Evolutionary conservation across 2,888 invertebrate species (phyloP), one percentile per base, ranked within the genome.

Genomic region (Lymantria monacha): DNA sequence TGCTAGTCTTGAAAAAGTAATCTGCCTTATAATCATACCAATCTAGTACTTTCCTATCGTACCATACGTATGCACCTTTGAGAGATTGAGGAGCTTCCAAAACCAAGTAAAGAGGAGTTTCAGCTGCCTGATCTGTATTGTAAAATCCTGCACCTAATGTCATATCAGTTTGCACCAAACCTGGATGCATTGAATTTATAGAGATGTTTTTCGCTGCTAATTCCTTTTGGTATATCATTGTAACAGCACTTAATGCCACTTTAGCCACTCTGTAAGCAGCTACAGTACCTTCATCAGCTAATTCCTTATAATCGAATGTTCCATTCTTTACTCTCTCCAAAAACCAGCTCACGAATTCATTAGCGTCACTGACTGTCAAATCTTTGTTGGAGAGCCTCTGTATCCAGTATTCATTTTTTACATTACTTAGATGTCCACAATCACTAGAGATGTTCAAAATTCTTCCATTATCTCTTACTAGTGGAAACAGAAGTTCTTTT

Each of bases 111-210:
- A 93, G 55, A 0, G 93, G 92, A 0, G 92, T 92, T 52, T 85
- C 82, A 0, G 94, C 94, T 7, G 93, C 92, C 69, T 91, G 80
- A 15, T 94, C 94, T 5, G 89, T 74, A 0, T 87, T 92, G 40
- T 92, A 81, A 44, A 85, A 78, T 0, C 94, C 96, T 59, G 90
- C 91, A 30, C 93, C 92, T 40, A 87, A 88, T 0, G 93, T 93
- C 96, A 97, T 95, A 67, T 96, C 95, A 0, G 96, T 97, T 55
- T 92, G 92, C 0, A 96, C 96, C 63, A 94, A 93, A 0, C 96
- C 96, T 7, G 96, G 96, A 76, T 95, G 94, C 69, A 94, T 92
- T 9, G 93, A 85, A 76, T 95, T 96, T 0, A 87, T 76, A 0
- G 63, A 62, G 36, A 96, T 92, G 53, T 94, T 93, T 49, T 92